Evolutionary conservation across 2,888 invertebrate genomes (phyloP).

Genomic region (Lymantria monacha): DNA sequence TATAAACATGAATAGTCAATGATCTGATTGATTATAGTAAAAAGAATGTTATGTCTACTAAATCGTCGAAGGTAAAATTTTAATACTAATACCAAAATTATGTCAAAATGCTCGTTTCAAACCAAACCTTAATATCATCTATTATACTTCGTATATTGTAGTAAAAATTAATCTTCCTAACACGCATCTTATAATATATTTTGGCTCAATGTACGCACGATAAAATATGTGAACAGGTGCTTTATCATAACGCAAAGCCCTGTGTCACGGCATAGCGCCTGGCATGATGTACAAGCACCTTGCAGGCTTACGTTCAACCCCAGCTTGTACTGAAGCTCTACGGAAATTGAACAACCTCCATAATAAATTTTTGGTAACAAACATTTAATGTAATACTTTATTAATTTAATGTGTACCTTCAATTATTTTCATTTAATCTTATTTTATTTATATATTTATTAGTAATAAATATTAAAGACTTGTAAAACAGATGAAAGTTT

Average conservation of each 20-base stretch:
- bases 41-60: no score
- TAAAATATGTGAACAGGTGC: constrained; percentile 78
- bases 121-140: constrained; percentile 10
- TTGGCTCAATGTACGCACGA: constrained; percentile 62
- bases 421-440: constrained; percentile 1
- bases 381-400: constrained; percentile 11
- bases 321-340: constrained; percentile 43
- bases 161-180: constrained; percentile 39
- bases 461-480: no score
- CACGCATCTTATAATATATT: constrained; percentile 59
- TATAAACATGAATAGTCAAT: no score
- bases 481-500: no score
- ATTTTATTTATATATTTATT: no score
- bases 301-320: constrained; percentile 58
- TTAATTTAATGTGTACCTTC: no score
- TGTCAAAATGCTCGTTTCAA: not conserved
- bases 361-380: constrained; percentile 57
- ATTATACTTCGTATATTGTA: constrained; percentile 28
- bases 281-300: constrained; percentile 70
- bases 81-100: no score
- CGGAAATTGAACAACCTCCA: constrained; percentile 58
- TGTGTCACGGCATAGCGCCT: constrained; percentile 61
- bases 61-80: no score
- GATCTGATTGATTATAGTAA: no score
- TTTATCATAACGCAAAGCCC: constrained; percentile 76